phyloP scores from a whole-genome alignment of 2,797 vertebrate species.

The Limnodromus scolopaceus region DNA sequence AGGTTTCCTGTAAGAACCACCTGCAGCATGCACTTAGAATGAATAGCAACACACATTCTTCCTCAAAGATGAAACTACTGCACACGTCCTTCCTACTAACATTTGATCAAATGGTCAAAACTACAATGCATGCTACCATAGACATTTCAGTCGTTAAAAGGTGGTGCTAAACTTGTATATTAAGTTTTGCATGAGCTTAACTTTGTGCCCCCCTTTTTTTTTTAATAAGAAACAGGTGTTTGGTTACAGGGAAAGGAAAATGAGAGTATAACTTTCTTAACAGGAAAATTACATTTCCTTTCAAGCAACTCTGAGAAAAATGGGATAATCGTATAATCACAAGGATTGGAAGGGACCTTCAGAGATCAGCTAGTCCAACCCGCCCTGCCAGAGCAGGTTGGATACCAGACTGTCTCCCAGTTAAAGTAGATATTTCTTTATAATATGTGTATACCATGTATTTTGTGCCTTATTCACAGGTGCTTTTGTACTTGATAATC shows the following conservation, averaged over 20 bases:
- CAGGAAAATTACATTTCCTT: neutral
- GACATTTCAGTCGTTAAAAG: neutral
- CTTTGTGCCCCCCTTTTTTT: neutral
- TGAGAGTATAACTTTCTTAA: no score
- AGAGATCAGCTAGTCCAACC: no score
- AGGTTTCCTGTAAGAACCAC: neutral
- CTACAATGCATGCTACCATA: neutral
- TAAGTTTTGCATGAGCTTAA: neutral
- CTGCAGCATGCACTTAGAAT: neutral
- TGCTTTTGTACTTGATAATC: neutral
- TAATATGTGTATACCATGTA: rapidly evolving
- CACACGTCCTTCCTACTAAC: neutral
- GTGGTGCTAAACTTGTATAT: neutral
- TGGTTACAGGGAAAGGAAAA: no score
- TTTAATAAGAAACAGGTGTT: neutral
- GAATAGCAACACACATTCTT: neutral
- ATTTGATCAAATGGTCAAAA: neutral
- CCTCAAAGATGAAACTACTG: neutral
- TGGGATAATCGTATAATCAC: neutral
- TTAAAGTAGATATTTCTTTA: neutral
- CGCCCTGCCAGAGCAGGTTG: no score
- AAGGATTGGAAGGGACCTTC: no score
- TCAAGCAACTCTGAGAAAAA: neutral
- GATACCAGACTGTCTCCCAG: neutral
- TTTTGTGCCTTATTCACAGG: neutral